Evolutionary conservation across 2,797 vertebrate genomes (phyloP).

Genomic region (Mastacembelus armatus): DNA sequence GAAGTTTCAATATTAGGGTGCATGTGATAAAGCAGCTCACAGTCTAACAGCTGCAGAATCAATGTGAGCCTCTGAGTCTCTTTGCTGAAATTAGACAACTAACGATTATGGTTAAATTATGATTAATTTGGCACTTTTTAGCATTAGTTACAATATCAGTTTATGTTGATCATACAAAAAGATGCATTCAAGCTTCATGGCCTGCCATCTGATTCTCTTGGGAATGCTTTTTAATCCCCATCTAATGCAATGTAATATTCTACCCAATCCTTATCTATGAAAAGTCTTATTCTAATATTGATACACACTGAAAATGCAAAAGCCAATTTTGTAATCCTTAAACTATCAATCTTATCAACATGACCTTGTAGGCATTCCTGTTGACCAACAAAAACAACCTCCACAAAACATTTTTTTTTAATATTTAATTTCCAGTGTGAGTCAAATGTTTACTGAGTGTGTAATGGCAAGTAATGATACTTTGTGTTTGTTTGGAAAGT

Average conservation of each 20-base stretch:
- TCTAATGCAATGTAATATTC: background rate
- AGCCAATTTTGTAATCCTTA: background rate
- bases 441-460: slow-evolving; percentile 15
- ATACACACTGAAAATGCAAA: background rate
- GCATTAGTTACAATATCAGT: background rate
- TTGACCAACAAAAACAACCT: slow-evolving; percentile 5
- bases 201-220: background rate
- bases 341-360: slow-evolving; percentile 2
- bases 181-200: background rate
- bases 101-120: background rate
- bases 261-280: background rate
- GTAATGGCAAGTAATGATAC: slow-evolving; percentile 36
- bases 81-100: slow-evolving; percentile 10
- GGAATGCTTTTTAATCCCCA: background rate
- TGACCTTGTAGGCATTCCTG: background rate
- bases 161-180: background rate
- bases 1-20: no score
- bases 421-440: slow-evolving; percentile 8
- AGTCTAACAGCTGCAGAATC: slow-evolving; percentile 57
- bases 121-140: background rate
- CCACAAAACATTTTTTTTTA: background rate
- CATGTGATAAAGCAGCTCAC: slow-evolving; percentile 61
- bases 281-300: background rate
- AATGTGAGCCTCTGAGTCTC: slow-evolving; percentile 54
- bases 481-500: slow-evolving; percentile 50